These are phyloP conservation scores for Falco peregrinus DNA, from an alignment of 2,797 vertebrate genomes.

Conservation along the genomic window DNA sequence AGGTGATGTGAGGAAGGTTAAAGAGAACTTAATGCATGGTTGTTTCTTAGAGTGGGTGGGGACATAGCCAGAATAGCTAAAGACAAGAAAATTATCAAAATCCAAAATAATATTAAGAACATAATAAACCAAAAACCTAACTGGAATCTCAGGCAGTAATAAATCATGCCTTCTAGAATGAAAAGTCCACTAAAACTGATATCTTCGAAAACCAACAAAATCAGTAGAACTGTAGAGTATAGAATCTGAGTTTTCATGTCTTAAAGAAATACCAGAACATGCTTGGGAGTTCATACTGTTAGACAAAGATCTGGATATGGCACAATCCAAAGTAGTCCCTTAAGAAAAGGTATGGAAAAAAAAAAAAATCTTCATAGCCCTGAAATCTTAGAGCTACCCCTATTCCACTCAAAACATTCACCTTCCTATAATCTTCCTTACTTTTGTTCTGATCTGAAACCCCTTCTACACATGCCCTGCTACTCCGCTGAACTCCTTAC, in stretches of 20 bases:
- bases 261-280: background rate
- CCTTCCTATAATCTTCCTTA: background rate
- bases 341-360: background rate
- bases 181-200: background rate
- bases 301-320: background rate
- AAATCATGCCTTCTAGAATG: background rate
- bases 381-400: background rate
- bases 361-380: background rate
- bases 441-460: background rate
- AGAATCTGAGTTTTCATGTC: background rate
- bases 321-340: background rate
- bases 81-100: background rate
- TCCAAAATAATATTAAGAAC: background rate
- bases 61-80: background rate
- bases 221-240: background rate
- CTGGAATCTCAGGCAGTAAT: background rate
- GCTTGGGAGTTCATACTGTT: background rate
- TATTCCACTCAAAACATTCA: background rate
- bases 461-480: background rate
- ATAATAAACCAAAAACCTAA: background rate
- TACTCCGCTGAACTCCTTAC: background rate
- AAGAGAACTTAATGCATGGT: background rate
- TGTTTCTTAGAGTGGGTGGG: background rate
- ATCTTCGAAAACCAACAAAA: background rate
- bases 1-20: background rate